Evolutionary conservation across 2,888 invertebrate species (phyloP).

Genomic region (Caenorhabditis virilis): DNA sequence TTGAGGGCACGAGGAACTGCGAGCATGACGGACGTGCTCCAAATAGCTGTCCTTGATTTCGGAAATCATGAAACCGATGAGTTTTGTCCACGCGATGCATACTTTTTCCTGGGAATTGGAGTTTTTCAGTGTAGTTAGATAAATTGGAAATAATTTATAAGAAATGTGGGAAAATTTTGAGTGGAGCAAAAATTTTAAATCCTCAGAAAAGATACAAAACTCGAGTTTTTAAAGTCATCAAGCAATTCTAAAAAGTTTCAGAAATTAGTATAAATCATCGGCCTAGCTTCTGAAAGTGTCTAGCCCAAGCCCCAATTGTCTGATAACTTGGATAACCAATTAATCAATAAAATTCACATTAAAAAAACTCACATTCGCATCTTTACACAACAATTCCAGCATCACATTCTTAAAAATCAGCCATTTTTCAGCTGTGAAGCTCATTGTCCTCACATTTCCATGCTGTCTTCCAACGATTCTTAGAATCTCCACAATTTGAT

Average conservation of each 20-base stretch:
- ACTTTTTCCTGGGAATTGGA: conserved; percentile 46
- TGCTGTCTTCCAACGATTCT: conserved; percentile 65
- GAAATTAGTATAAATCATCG: too few relatives aligned
- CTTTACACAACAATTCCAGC: conserved; percentile 52
- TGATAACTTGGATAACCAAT: too few relatives aligned
- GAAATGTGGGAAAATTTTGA: background rate
- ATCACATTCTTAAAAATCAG: conserved; percentile 63
- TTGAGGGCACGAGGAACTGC: conserved; percentile 62
- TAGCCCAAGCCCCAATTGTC: too few relatives aligned
- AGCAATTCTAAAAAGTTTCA: too few relatives aligned
- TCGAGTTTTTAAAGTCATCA: too few relatives aligned
- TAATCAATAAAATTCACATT: too few relatives aligned
- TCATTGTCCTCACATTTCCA: conserved; percentile 60
- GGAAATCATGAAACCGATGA: conserved; percentile 63
- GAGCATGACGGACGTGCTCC: conserved; percentile 60
- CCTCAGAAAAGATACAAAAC: too few relatives aligned
- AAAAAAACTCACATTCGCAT: conserved; percentile 31
- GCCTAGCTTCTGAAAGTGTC: too few relatives aligned
- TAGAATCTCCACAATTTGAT: conserved; percentile 45
- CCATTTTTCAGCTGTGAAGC: conserved; percentile 66
- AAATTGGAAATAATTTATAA: background rate
- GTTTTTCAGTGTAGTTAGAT: background rate
- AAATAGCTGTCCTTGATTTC: conserved; percentile 66
- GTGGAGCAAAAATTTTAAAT: too few relatives aligned
- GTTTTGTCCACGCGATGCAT: conserved; percentile 55